Percentiles rank a stretch among this genome's conserved stretches.
Conservation (phyloP, 1,140 invertebrate genomes). For the Ceratina japonica region DNA sequence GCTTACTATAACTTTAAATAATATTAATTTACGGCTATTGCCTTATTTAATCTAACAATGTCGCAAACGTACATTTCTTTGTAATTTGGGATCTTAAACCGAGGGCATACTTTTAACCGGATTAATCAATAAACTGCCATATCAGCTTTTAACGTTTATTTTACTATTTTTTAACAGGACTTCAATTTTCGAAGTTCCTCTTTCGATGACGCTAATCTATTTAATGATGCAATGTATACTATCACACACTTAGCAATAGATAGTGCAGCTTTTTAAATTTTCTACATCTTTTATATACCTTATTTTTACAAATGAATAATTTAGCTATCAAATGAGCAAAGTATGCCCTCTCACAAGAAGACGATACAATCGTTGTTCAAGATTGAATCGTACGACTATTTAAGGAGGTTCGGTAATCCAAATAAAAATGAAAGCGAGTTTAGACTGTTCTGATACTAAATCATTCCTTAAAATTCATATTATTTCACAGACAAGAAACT, state of each 20-base stretch:
- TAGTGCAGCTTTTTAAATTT: constrained; percentile 23
- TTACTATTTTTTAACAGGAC: not conserved
- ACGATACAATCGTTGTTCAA: not conserved
- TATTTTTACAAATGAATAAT: not conserved
- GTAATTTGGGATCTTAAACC: not conserved
- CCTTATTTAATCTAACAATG: constrained; percentile 7
- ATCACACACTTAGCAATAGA: not conserved
- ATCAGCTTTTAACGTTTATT: constrained; percentile 12
- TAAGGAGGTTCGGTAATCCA: not conserved
- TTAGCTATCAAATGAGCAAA: not conserved
- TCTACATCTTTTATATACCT: constrained; percentile 13
- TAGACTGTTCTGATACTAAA: no score
- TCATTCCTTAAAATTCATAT: no score
- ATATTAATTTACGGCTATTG: constrained; percentile 36
- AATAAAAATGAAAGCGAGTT: no score
- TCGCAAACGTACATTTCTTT: not conserved
- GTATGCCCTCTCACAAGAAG: constrained; percentile 17
- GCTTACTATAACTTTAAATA: constrained; percentile 13
- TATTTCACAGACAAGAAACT: no score
- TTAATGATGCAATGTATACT: not conserved
- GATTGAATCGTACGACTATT: not conserved
- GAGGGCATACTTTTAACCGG: constrained; percentile 32
- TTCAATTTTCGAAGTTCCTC: constrained; percentile 18
- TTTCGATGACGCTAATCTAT: not conserved
- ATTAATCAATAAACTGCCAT: constrained; percentile 38